A percentile compares a stretch with the other conserved stretches of the same genome.
Evolutionary conservation across 2,888 invertebrate genomes (phyloP).

Genomic region (Orthosia cruda): DNA sequence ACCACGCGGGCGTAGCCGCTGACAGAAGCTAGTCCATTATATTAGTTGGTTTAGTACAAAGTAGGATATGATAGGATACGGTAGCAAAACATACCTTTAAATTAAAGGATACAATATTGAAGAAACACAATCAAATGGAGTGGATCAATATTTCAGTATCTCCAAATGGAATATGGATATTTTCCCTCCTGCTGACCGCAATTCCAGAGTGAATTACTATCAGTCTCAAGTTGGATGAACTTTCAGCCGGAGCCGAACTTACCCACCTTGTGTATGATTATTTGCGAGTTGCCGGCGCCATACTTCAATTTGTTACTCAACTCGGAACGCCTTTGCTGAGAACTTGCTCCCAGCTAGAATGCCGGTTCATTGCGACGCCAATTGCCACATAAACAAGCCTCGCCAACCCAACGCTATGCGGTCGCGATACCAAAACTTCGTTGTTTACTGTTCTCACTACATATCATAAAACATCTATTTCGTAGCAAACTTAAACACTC

Average conservation of each 20-base stretch:
- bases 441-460: conserved; percentile 82
- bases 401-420: conserved; percentile 79
- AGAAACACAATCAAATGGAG: conserved; percentile 45
- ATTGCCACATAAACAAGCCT: conserved; percentile 89
- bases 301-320: conserved; percentile 87
- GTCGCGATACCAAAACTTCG: conserved; percentile 83
- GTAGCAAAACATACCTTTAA: background rate
- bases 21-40: no score
- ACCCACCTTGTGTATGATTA: conserved; percentile 87
- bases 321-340: conserved; percentile 83
- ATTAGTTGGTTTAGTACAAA: no score
- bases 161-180: conserved; percentile 60
- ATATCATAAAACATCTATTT: conserved; percentile 79
- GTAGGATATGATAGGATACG: no score
- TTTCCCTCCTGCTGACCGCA: conserved; percentile 79
- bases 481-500: conserved; percentile 73
- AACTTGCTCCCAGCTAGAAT: conserved; percentile 82
- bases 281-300: conserved; percentile 84
- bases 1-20: no score
- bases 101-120: conserved; percentile 14
- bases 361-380: conserved; percentile 86
- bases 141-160: conserved; percentile 35
- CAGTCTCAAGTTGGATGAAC: conserved; percentile 79
- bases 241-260: conserved; percentile 79
- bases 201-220: conserved; percentile 83